Conservation (phyloP, 1,140 invertebrate species). For the Colletes latitarsis region DNA sequence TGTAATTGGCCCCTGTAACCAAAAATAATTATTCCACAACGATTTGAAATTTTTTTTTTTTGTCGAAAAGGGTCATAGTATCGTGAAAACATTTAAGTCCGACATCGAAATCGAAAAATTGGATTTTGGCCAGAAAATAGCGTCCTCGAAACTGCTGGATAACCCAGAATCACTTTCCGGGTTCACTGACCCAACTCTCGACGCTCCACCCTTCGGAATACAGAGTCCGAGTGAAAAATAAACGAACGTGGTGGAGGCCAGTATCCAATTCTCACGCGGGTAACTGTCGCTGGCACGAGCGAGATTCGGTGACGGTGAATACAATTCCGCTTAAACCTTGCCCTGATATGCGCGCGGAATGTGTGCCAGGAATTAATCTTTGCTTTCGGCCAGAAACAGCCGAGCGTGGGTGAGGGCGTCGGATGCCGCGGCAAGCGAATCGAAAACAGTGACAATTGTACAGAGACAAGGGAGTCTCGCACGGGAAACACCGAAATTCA, state of each 20-base stretch:
- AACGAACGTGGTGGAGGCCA: too few species aligned
- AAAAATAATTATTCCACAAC: too few species aligned
- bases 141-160: too few species aligned
- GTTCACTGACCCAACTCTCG: too few species aligned
- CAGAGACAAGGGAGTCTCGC: not conserved
- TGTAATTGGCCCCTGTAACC: too few species aligned
- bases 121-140: too few species aligned
- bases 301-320: not conserved
- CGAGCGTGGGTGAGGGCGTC: not conserved
- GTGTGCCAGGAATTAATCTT: slow-evolving; percentile 40
- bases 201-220: too few species aligned
- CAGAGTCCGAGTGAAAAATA: too few species aligned
- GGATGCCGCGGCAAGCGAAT: not conserved
- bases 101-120: too few species aligned
- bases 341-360: slow-evolving; percentile 20
- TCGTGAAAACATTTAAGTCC: too few species aligned
- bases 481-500: slow-evolving; percentile 6
- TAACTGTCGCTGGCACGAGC: slow-evolving; percentile 21
- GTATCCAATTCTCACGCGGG: slow-evolving; percentile 2
- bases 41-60: too few species aligned
- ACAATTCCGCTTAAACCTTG: slow-evolving; percentile 37
- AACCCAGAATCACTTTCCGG: not conserved
- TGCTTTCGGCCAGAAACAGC: slow-evolving; percentile 20
- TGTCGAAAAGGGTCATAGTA: too few species aligned
- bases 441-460: slow-evolving; percentile 38